phyloP scores from a whole-genome alignment of 2,113 vertebrate genomes.

The Rutilus rutilus region DNA sequence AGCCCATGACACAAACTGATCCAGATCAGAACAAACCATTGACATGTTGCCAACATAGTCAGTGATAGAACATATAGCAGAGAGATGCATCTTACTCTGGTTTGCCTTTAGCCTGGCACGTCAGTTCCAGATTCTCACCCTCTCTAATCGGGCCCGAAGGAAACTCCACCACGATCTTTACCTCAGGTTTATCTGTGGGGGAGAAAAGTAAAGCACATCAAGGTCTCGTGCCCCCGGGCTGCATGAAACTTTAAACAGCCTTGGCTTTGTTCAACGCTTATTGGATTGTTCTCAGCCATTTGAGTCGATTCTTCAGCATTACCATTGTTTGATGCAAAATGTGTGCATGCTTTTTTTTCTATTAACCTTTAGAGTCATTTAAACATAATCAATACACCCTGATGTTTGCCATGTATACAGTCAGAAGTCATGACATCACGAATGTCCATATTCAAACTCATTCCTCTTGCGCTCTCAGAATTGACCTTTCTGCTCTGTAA shows the following conservation, averaged over 20 bases:
- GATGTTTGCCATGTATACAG: constrained; percentile 12
- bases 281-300: constrained; percentile 37
- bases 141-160: constrained; percentile 93
- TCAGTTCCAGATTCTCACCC: constrained; percentile 92
- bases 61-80: not conserved
- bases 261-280: constrained; percentile 37
- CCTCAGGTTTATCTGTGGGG: constrained; percentile 92
- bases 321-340: constrained; percentile 15
- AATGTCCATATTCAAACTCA: constrained; percentile 28
- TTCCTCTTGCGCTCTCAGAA: not conserved
- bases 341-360: constrained; percentile 26
- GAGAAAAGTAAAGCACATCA: constrained; percentile 29
- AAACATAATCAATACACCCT: constrained; percentile 33
- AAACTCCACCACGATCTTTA: constrained; percentile 90
- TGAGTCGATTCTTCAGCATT: constrained; percentile 17
- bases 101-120: constrained; percentile 90
- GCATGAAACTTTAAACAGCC: constrained; percentile 42
- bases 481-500: constrained; percentile 59
- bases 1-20: not conserved
- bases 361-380: constrained; percentile 39
- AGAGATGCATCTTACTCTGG: constrained; percentile 83
- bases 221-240: not conserved
- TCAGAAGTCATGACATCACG: constrained; percentile 12
- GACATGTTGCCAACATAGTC: not conserved
- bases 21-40: not conserved